Conservation (phyloP, 2,888 invertebrate species). For the Eupithecia abbreviata region DNA sequence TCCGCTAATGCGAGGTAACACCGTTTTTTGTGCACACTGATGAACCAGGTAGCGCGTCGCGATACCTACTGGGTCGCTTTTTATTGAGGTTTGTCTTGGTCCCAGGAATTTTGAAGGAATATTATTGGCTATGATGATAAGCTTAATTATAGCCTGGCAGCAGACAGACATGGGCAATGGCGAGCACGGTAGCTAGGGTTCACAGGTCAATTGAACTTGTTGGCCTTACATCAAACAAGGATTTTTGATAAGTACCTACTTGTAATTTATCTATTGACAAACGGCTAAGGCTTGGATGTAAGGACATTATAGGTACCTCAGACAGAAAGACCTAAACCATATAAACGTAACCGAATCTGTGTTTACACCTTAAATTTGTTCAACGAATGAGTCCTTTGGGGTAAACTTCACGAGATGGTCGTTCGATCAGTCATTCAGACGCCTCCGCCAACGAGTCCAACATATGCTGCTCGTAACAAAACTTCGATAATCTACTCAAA, state of each 20-base stretch:
- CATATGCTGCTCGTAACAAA: slow-evolving; percentile 69
- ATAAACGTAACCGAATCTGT: no score
- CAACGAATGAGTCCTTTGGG: not conserved
- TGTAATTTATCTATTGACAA: no score
- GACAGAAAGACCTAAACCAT: no score
- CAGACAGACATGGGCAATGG: not conserved
- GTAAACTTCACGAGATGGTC: not conserved
- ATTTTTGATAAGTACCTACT: no score
- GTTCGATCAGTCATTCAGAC: slow-evolving; percentile 12
- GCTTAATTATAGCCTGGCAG: not conserved
- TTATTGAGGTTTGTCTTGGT: slow-evolving; percentile 6
- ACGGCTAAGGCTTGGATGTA: no score
- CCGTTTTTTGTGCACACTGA: slow-evolving; percentile 44
- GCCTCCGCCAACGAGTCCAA: slow-evolving; percentile 52
- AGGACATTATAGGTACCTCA: no score
- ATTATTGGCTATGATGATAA: not conserved
- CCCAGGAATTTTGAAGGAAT: not conserved
- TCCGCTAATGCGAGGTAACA: slow-evolving; percentile 61
- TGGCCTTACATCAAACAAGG: no score
- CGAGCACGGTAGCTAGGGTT: not conserved
- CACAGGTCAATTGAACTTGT: not conserved
- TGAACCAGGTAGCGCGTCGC: slow-evolving; percentile 35
- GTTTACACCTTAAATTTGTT: not conserved
- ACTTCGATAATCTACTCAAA: slow-evolving; percentile 74
- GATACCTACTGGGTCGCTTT: slow-evolving; percentile 30